Evolutionary conservation across 2,113 vertebrate genomes (phyloP).

Genomic region (Perognathus longimembris): DNA sequence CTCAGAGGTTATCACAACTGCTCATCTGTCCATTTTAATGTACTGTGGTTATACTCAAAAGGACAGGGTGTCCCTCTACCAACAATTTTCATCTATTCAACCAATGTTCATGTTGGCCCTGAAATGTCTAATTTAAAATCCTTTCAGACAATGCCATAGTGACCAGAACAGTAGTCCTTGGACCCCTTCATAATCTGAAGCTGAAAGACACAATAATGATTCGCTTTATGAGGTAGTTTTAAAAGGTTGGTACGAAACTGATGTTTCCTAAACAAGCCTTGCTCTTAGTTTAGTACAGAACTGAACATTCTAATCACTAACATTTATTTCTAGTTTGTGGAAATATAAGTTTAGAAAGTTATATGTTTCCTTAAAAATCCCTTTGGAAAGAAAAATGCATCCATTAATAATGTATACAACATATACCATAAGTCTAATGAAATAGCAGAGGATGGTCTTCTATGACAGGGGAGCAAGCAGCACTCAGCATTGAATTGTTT

Average conservation of each 20-base stretch:
- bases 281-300: background rate
- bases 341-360: conserved; percentile 46
- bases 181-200: background rate
- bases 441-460: background rate
- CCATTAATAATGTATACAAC: background rate
- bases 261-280: conserved; percentile 11
- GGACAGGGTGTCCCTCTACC: background rate
- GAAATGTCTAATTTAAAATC: conserved; percentile 32
- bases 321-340: conserved; percentile 18
- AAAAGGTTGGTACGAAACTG: background rate
- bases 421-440: background rate
- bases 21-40: conserved; percentile 51
- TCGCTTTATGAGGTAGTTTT: background rate
- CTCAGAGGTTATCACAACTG: conserved; percentile 47
- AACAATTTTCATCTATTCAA: conserved; percentile 28
- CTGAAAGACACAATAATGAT: background rate
- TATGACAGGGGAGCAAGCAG: background rate
- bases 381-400: conserved; percentile 24
- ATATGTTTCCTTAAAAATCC: background rate
- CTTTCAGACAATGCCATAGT: conserved; percentile 27
- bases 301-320: conserved; percentile 37
- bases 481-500: background rate
- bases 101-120: conserved; percentile 19
- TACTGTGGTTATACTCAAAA: conserved; percentile 35
- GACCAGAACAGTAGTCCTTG: conserved; percentile 35